phyloP scores from a whole-genome alignment of 2,888 invertebrate genomes.

The Campaea margaritaria region DNA sequence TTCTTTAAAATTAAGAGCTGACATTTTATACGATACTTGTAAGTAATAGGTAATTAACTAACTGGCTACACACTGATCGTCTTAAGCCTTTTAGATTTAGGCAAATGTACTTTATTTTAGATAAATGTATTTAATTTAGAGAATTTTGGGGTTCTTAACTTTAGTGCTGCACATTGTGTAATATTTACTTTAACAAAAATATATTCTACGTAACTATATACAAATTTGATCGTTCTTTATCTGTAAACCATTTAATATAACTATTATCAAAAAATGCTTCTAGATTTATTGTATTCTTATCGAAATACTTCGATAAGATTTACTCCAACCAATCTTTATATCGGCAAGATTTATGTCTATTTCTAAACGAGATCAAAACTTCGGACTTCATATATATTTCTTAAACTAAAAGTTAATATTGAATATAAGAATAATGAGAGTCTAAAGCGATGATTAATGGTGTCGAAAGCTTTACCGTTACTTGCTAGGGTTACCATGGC shows the following conservation, averaged over 20 bases:
- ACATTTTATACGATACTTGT: no score
- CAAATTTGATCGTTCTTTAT: no score
- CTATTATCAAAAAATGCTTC: background rate
- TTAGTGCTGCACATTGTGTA: no score
- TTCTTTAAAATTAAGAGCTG: background rate
- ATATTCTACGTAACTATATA: no score
- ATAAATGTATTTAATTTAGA: no score
- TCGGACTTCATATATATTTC: constrained; percentile 30
- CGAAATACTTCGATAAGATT: background rate
- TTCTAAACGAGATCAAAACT: constrained; percentile 20
- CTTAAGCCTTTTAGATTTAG: no score
- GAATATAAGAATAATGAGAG: constrained; percentile 54
- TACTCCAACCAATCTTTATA: background rate
- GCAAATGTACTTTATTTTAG: no score
- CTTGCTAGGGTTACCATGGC: constrained; percentile 29
- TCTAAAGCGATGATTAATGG: constrained; percentile 55
- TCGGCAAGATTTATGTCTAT: background rate
- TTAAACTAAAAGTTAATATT: constrained; percentile 41
- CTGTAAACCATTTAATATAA: no score
- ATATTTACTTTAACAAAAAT: no score
- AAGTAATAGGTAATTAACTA: no score
- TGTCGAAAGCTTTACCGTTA: constrained; percentile 50
- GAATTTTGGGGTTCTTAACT: no score
- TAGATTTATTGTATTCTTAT: background rate
- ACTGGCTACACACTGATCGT: no score